Base-by-base conservation (phyloP, 2,888 invertebrate genomes). In the Ophion ellenae region DNA sequence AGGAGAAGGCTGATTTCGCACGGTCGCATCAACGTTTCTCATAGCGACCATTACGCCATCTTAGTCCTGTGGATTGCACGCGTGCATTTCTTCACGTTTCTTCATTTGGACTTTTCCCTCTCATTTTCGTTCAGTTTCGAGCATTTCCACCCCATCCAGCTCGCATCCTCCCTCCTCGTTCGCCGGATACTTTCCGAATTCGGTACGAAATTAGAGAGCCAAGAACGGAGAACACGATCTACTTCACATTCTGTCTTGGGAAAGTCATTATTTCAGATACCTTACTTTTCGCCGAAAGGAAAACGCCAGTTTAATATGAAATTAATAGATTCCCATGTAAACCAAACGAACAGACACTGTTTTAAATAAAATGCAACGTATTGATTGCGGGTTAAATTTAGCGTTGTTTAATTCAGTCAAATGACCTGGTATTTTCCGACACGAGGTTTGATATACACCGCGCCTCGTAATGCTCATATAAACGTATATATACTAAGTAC, bases 11-110 rank as follows among this genome's bases (percentile, higher is more conserved):
- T 40, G 57, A 59, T 66, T 74, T 78, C 81, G 59, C 84, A 74
- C 64, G 85, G 86, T 87, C 87, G 86, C 87, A 88, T 90, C 87
- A 87, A 87, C 90, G 89, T 90, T 88, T 85, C 87, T 87, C 86
- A 87, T 89, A 84, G 84, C 80, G 79, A 84, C 70, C 82, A 84
- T 88, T 89, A 83, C 87, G 81, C 87, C 86, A 87, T 88, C 88
- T 89, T 77, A 86, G 74, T 85, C 76, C 64, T 73, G 36, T 59
- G 75, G 83, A 88, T 88, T 88, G 82, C 45, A 75, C 82, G 85
- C 86, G 83, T 81, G 78, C 84, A 85, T 88, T 87, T 84, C 78
- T 80, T 83, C 83, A 82, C 83, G 64, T 88, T 83, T 67, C 76
- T 57, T 47, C 61, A 17, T 69, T 82, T 67, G 64, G 53, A 40